These are phyloP conservation scores for Teleiodes luculella DNA, from an alignment of 2,888 invertebrate species.

Conservation along the genomic window DNA sequence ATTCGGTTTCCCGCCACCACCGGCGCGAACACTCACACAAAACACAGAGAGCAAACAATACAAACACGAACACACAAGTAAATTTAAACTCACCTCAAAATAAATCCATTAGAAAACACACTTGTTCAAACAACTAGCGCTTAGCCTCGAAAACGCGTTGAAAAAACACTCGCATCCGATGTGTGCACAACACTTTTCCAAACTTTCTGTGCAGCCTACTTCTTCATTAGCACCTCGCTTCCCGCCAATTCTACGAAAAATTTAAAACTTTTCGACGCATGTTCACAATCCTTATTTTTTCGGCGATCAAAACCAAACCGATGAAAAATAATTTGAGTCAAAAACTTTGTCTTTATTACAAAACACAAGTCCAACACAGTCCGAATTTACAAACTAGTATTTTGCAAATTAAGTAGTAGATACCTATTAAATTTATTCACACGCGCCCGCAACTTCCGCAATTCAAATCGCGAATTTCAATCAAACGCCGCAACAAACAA, in stretches of 20 bases:
- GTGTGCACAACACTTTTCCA: constrained; percentile 73
- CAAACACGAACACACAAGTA: constrained; percentile 77
- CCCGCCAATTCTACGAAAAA: constrained; percentile 57
- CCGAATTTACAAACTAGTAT: constrained; percentile 42
- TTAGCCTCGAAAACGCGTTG: constrained; percentile 78
- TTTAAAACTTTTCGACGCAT: constrained; percentile 24
- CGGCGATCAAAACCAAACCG: not conserved
- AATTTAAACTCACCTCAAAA: constrained; percentile 79
- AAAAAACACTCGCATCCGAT: constrained; percentile 75
- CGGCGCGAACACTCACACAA: constrained; percentile 73
- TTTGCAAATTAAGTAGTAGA: not conserved
- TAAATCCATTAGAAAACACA: constrained; percentile 80
- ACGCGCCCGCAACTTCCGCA: constrained; percentile 55
- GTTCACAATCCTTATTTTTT: too few relatives aligned
- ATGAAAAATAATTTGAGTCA: not conserved
- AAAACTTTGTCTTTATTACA: not conserved
- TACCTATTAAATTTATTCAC: constrained; percentile 1
- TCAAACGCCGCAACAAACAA: constrained; percentile 57
- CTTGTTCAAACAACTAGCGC: constrained; percentile 79
- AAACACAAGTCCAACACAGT: constrained; percentile 22
- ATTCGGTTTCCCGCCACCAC: constrained; percentile 78
- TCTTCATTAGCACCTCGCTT: constrained; percentile 51
- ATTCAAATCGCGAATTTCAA: constrained; percentile 53
- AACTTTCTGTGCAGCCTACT: constrained; percentile 68
- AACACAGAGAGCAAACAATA: constrained; percentile 75